phyloP scores from a whole-genome alignment of 2,888 invertebrate genomes.

The Ormyrus labotus region DNA sequence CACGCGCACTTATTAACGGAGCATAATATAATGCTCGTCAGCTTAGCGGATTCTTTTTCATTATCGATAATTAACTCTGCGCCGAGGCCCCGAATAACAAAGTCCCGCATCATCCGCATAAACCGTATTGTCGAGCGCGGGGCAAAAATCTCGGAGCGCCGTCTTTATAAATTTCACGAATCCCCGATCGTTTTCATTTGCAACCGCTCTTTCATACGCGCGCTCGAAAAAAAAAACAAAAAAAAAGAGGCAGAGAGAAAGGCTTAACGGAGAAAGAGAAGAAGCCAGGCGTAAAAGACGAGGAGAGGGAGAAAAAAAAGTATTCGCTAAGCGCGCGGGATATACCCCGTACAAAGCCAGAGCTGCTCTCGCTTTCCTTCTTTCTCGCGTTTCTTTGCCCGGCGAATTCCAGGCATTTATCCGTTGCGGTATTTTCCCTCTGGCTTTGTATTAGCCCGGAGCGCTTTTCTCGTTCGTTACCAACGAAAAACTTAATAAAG shows the following conservation, averaged over 20 bases:
- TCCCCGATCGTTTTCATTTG: slow-evolving; percentile 50
- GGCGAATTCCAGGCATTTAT: slow-evolving; percentile 43
- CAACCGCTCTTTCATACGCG: slow-evolving; percentile 23
- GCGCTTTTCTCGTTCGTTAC: slow-evolving; percentile 19
- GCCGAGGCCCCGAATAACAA: slow-evolving; percentile 4
- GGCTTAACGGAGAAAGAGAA: neutral
- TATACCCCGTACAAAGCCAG: slow-evolving; percentile 27
- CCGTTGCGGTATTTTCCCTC: slow-evolving; percentile 54
- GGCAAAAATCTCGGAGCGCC: slow-evolving; percentile 19
- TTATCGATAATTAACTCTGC: slow-evolving; percentile 56
- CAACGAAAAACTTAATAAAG: slow-evolving; percentile 68
- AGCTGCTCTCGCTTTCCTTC: slow-evolving; percentile 15
- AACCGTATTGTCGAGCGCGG: slow-evolving; percentile 16
- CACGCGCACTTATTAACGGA: slow-evolving; percentile 17
- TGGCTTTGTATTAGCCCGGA: slow-evolving; percentile 18
- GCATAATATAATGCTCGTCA: slow-evolving; percentile 32
- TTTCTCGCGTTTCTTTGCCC: neutral
- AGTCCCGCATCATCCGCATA: slow-evolving; percentile 25
- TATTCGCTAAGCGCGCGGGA: slow-evolving; percentile 46
- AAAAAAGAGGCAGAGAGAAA: neutral
- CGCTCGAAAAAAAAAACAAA: neutral
- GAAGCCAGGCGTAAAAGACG: neutral
- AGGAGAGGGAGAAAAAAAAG: slow-evolving; percentile 2
- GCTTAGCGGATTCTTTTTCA: slow-evolving; percentile 53
- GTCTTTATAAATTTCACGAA: slow-evolving; percentile 43